Conservation (phyloP, 2,888 invertebrate species). For the Choristoneura rosaceana region DNA sequence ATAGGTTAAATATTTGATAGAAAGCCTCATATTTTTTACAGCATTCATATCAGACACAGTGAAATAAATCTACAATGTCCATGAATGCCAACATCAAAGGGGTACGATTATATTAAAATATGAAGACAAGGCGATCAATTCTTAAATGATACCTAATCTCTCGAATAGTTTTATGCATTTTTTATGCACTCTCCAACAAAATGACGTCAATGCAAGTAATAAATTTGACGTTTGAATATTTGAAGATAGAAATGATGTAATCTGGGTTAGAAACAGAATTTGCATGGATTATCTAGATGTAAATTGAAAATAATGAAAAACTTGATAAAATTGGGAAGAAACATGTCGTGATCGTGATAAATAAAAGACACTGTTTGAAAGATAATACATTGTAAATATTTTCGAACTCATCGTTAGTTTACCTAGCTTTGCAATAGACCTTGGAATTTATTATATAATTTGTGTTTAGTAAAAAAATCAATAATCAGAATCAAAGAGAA, state of each 20-base stretch:
- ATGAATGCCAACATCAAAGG: slow-evolving; percentile 23
- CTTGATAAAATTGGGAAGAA: not conserved
- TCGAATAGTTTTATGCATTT: slow-evolving; percentile 25
- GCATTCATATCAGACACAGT: too few relatives aligned
- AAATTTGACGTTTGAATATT: not conserved
- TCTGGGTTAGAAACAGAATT: not conserved
- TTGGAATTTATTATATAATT: too few relatives aligned
- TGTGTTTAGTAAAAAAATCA: not conserved
- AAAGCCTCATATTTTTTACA: too few relatives aligned
- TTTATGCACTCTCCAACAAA: slow-evolving; percentile 6
- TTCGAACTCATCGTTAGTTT: too few relatives aligned
- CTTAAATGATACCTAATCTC: slow-evolving; percentile 6
- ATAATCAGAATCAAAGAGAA: not conserved
- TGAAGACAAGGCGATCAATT: slow-evolving; percentile 23
- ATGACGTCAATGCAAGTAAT: slow-evolving; percentile 10
- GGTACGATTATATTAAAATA: slow-evolving; percentile 21
- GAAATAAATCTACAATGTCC: not conserved
- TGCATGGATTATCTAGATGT: not conserved
- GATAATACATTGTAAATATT: too few relatives aligned
- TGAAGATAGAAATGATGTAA: not conserved
- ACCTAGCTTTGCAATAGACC: not conserved
- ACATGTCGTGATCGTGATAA: not conserved
- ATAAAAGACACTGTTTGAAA: too few relatives aligned
- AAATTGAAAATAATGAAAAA: not conserved
- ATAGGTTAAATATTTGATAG: too few relatives aligned